Conservation (phyloP, 2,888 invertebrate genomes). For the Cataglyphis rosenhaueri region DNA sequence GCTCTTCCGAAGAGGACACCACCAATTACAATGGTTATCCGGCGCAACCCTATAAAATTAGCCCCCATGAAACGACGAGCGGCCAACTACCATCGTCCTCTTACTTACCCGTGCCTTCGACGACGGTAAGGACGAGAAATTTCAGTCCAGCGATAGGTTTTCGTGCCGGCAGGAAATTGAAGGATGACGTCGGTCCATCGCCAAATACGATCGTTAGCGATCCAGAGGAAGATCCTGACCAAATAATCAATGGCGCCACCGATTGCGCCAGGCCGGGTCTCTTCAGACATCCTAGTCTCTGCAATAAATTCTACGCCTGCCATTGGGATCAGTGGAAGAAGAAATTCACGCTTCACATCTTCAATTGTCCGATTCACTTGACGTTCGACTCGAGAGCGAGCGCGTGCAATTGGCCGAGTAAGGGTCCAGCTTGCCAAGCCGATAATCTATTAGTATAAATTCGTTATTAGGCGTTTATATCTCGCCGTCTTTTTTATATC, state of each 20-base stretch:
- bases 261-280: constrained; percentile 87
- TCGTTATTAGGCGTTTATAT: constrained; percentile 1
- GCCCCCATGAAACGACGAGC: constrained; percentile 4
- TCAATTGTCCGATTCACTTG: constrained; percentile 92
- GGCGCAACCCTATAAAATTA: constrained; percentile 54
- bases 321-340: constrained; percentile 93
- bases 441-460: constrained; percentile 88
- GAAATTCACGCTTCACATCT: constrained; percentile 91
- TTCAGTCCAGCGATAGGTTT: background rate
- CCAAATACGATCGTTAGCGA: constrained; percentile 80
- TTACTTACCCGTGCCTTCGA: constrained; percentile 56
- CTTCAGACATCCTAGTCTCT: constrained; percentile 90
- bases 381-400: constrained; percentile 91
- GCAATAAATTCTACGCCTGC: constrained; percentile 94
- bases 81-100: constrained; percentile 49
- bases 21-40: constrained; percentile 41
- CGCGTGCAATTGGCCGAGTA: constrained; percentile 94
- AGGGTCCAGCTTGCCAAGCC: constrained; percentile 91
- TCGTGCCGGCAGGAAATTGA: constrained; percentile 70
- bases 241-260: constrained; percentile 86
- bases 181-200: background rate
- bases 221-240: constrained; percentile 77
- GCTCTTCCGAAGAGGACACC: constrained; percentile 59
- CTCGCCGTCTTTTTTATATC: constrained; percentile 22
- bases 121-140: constrained; percentile 6